These are phyloP conservation scores for Geotrupes spiniger DNA, from an alignment of 2,888 invertebrate species.

Conservation along the genomic window DNA sequence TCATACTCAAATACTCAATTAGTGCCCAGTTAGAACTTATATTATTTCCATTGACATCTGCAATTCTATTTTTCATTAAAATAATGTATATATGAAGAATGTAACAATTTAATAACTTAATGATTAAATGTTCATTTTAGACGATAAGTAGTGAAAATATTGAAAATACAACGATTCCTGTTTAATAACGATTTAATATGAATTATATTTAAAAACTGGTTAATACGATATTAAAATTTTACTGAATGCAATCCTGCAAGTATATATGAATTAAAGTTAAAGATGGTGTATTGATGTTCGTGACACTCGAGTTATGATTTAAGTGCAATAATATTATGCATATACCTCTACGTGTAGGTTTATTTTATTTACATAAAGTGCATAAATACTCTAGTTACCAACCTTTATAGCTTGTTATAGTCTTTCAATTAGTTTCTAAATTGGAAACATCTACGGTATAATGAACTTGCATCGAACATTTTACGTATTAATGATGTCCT, in stretches of 20 bases:
- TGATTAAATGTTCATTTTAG: too few relatives aligned
- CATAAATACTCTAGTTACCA: slow-evolving; percentile 19
- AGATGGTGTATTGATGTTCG: slow-evolving; percentile 22
- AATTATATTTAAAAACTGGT: too few relatives aligned
- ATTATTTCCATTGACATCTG: too few relatives aligned
- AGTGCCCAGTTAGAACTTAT: too few relatives aligned
- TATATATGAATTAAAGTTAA: slow-evolving; percentile 20
- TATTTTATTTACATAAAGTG: slow-evolving; percentile 27
- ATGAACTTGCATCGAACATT: not conserved
- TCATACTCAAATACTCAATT: too few relatives aligned
- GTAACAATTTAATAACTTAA: too few relatives aligned
- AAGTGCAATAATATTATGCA: slow-evolving; percentile 28
- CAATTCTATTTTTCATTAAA: too few relatives aligned
- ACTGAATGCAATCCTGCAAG: slow-evolving; percentile 23
- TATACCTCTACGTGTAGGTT: slow-evolving; percentile 25
- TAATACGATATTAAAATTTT: slow-evolving; percentile 30
- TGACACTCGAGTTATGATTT: slow-evolving; percentile 28
- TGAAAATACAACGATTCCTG: too few relatives aligned
- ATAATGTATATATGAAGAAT: too few relatives aligned
- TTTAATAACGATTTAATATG: too few relatives aligned
- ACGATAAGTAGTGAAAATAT: too few relatives aligned
- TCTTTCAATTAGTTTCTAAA: slow-evolving; percentile 9
- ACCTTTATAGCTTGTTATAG: slow-evolving; percentile 18
- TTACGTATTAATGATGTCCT: slow-evolving; percentile 4
- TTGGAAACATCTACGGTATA: slow-evolving; percentile 4